A percentile compares a stretch with the other conserved stretches of the same genome.
Evolutionary conservation across 2,888 invertebrate species (phyloP).

Genomic region (Andrena camellia): DNA sequence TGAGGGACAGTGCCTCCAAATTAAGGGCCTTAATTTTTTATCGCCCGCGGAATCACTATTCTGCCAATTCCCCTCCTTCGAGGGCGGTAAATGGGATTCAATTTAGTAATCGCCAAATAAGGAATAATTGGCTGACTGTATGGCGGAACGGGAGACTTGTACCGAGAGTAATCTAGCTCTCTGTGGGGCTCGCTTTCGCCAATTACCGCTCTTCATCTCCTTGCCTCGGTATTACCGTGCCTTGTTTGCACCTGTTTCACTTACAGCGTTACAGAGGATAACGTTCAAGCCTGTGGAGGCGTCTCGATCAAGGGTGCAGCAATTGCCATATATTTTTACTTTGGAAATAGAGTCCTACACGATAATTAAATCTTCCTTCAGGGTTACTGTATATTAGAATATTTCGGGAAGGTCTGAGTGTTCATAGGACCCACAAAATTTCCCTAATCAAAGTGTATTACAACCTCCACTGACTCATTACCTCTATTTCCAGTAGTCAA

Average conservation of each 20-base stretch:
- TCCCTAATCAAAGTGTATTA: too few relatives aligned
- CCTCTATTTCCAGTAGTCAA: too few relatives aligned
- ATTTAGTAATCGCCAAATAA: conserved; percentile 4
- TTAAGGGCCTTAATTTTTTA: background rate
- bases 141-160: background rate
- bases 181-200: conserved; percentile 15
- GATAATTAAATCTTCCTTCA: too few relatives aligned
- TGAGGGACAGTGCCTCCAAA: background rate
- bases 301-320: background rate
- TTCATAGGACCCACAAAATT: too few relatives aligned
- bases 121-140: background rate
- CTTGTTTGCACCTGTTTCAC: conserved; percentile 1
- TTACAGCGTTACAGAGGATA: background rate
- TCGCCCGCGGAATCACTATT: background rate
- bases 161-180: background rate
- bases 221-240: background rate
- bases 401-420: too few relatives aligned
- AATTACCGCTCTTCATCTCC: conserved; percentile 27
- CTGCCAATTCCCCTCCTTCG: too few relatives aligned
- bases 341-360: too few relatives aligned
- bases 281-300: background rate
- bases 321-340: background rate
- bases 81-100: background rate
- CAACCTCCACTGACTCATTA: too few relatives aligned
- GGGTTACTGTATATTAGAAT: too few relatives aligned